A percentile compares a stretch with the other conserved stretches of the same genome.
phyloP scores from a whole-genome alignment of 2,888 invertebrate genomes.

The Mycalesis mineus region DNA sequence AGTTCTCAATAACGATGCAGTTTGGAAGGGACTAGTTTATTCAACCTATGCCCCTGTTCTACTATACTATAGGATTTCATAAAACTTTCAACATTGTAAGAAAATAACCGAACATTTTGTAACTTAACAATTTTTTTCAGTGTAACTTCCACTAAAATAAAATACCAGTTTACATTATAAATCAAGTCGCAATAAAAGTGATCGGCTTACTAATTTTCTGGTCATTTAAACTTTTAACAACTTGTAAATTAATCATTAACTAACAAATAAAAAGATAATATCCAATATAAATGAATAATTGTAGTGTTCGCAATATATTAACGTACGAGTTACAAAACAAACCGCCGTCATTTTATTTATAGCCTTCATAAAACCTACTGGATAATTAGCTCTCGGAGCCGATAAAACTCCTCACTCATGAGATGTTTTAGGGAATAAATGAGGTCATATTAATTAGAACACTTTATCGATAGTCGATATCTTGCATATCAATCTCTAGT shows the following conservation, averaged over 20 bases:
- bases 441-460: constrained; percentile 20
- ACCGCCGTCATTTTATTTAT: constrained; percentile 9
- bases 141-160: not conserved
- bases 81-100: too few relatives aligned
- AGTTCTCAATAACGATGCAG: too few relatives aligned
- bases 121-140: too few relatives aligned
- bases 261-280: constrained; percentile 5
- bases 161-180: not conserved
- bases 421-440: constrained; percentile 1
- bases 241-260: constrained; percentile 2
- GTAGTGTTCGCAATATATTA: constrained; percentile 9
- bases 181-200: not conserved
- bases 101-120: too few relatives aligned
- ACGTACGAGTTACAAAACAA: constrained; percentile 14
- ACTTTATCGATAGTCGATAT: constrained; percentile 38
- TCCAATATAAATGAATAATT: not conserved
- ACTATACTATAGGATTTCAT: too few relatives aligned
- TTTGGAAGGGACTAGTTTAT: too few relatives aligned
- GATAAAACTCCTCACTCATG: constrained; percentile 13
- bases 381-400: constrained; percentile 6
- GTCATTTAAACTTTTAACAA: not conserved
- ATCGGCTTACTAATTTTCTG: not conserved
- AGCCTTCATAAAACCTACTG: constrained; percentile 11
- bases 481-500: constrained; percentile 48
- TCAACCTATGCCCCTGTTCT: too few relatives aligned